Conservation (phyloP, 2,888 invertebrate genomes). For the Phanerotoma sp. region DNA sequence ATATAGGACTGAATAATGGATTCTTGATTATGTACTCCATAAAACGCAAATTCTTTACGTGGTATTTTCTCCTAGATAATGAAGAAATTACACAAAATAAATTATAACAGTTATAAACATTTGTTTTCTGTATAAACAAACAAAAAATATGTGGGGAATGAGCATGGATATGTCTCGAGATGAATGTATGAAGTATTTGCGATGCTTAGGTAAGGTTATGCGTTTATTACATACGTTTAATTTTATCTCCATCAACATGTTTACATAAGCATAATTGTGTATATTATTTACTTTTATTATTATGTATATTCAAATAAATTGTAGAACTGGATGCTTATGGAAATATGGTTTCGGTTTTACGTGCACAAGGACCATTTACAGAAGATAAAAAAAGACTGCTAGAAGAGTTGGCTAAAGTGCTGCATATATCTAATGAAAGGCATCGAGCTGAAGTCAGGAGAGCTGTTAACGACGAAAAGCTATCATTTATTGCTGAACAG, state of each 20-base stretch:
- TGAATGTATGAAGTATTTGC: conserved; percentile 84
- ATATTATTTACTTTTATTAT: neutral
- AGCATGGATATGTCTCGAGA: conserved; percentile 82
- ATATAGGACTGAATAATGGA: no score
- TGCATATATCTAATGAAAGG: conserved; percentile 86
- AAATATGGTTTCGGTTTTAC: conserved; percentile 83
- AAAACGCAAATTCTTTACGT: no score
- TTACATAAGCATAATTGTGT: neutral
- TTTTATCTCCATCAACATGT: neutral
- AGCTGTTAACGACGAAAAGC: conserved; percentile 88
- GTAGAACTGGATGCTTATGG: conserved; percentile 91
- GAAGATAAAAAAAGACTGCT: conserved; percentile 81
- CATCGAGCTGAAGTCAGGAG: conserved; percentile 90
- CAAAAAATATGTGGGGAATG: conserved; percentile 65
- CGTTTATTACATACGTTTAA: conserved; percentile 27
- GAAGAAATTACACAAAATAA: conserved; percentile 24
- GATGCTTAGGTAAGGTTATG: conserved; percentile 75
- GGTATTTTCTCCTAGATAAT: conserved; percentile 15
- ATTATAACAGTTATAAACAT: conserved; percentile 12
- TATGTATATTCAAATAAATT: conserved; percentile 40
- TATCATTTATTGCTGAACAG: conserved; percentile 88
- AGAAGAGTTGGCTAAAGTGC: conserved; percentile 76
- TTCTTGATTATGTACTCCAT: no score
- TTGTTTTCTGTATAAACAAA: neutral
- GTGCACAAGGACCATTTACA: conserved; percentile 88